phyloP scores from a whole-genome alignment of 2,797 vertebrate species.

The Falco concolor region DNA sequence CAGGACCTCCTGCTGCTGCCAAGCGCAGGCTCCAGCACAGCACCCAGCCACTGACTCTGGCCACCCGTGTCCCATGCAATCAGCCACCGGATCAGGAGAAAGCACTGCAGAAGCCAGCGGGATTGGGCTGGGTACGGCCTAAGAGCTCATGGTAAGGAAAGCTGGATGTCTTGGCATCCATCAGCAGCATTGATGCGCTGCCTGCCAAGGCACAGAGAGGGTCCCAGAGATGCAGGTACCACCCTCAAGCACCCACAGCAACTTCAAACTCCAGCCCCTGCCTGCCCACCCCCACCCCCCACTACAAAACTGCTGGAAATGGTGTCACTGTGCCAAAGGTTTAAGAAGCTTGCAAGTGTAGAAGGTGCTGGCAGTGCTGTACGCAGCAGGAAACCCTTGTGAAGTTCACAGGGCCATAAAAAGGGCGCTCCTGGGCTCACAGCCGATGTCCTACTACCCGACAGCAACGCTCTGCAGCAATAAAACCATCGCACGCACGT shows the following conservation, averaged over 20 bases:
- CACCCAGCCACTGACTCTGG: neutral
- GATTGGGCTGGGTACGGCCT: accelerated
- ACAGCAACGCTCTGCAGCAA: neutral
- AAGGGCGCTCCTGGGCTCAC: neutral
- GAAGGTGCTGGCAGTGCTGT: neutral
- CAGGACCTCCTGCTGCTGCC: neutral
- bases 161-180: neutral
- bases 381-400: neutral
- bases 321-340: accelerated
- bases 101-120: neutral
- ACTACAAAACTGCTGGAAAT: neutral
- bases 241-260: neutral
- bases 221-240: neutral
- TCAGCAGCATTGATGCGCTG: neutral
- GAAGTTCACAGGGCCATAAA: neutral
- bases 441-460: neutral
- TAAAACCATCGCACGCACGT: accelerated
- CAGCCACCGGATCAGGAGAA: neutral
- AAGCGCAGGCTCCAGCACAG: neutral
- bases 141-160: neutral
- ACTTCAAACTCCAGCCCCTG: neutral
- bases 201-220: neutral
- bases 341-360: neutral
- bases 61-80: neutral
- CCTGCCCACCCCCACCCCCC: too few relatives aligned